Percentiles rank a stretch among this genome's conserved stretches.
phyloP scores from a whole-genome alignment of 2,888 invertebrate species.

The Hecatera dysodea region DNA sequence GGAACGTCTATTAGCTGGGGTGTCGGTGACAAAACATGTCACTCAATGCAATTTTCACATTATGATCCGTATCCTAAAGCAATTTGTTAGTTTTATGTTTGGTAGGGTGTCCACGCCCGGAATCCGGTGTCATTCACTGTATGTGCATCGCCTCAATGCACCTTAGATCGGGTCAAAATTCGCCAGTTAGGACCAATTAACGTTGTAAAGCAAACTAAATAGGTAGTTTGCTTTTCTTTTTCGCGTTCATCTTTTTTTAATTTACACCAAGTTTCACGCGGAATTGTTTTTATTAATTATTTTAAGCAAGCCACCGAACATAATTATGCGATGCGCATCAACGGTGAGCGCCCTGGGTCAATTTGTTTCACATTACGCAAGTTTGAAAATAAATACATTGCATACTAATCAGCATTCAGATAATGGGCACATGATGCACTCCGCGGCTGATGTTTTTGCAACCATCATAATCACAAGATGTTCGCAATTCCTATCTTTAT shows the following conservation, averaged over 20 bases:
- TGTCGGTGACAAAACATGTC: constrained; percentile 48
- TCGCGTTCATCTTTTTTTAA: no score
- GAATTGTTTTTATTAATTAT: no score
- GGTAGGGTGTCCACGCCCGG: constrained; percentile 1
- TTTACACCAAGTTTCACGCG: no score
- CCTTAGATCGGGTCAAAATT: neutral
- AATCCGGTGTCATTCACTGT: constrained; percentile 45
- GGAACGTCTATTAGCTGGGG: constrained; percentile 25
- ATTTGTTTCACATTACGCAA: constrained; percentile 1
- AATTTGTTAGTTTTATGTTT: constrained; percentile 57
- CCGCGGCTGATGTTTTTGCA: constrained; percentile 5
- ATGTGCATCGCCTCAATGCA: constrained; percentile 10
- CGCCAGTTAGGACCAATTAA: neutral
- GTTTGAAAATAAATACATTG: neutral
- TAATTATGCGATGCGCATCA: neutral
- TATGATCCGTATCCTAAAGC: constrained; percentile 54
- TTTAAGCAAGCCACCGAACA: neutral
- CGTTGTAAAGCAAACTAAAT: no score
- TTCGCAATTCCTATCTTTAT: constrained; percentile 8
- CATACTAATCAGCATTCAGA: neutral
- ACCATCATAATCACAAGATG: neutral
- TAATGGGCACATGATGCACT: neutral
- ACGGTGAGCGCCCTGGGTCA: neutral
- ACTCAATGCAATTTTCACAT: constrained; percentile 50
- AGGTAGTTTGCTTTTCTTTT: no score